Percentiles rank a stretch among this genome's conserved stretches.
Evolutionary conservation across 2,797 vertebrate species (phyloP).

Genomic region (Pangasius djambal): DNA sequence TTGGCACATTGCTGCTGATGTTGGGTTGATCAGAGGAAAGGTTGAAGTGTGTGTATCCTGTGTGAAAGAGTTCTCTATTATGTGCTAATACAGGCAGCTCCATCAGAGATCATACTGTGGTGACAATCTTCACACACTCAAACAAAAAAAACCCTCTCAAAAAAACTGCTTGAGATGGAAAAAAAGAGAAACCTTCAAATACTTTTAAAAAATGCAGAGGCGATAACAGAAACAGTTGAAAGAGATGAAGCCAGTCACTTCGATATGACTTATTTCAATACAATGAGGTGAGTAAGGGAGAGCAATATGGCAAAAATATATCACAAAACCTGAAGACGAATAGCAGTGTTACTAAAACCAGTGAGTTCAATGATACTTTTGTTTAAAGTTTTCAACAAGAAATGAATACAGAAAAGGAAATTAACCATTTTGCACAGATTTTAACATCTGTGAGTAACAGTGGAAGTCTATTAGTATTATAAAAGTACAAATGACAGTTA

Average conservation of each 20-base stretch:
- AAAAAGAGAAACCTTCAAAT: background rate
- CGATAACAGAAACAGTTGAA: background rate
- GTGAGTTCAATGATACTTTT: background rate
- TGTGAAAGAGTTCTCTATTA: conserved; percentile 49
- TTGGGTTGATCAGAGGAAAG: conserved; percentile 36
- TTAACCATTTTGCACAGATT: background rate
- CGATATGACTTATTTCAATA: background rate
- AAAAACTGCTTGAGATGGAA: background rate
- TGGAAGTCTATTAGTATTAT: background rate
- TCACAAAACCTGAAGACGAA: background rate
- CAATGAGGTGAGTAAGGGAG: background rate
- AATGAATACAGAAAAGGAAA: background rate
- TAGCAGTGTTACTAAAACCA: background rate
- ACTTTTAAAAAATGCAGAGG: background rate
- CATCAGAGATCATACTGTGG: conserved; percentile 37
- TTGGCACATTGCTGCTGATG: conserved; percentile 36
- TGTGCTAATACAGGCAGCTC: conserved; percentile 45
- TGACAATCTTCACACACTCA: conserved; percentile 30
- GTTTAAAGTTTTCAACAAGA: background rate
- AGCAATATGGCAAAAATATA: background rate
- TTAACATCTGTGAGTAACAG: background rate
- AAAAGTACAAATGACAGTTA: background rate
- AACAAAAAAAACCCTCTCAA: background rate
- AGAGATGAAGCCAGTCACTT: conserved; percentile 7
- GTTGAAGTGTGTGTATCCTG: conserved; percentile 51